Base-by-base conservation (phyloP, 2,113 vertebrate genomes). In the Mionectes macconnelli region DNA sequence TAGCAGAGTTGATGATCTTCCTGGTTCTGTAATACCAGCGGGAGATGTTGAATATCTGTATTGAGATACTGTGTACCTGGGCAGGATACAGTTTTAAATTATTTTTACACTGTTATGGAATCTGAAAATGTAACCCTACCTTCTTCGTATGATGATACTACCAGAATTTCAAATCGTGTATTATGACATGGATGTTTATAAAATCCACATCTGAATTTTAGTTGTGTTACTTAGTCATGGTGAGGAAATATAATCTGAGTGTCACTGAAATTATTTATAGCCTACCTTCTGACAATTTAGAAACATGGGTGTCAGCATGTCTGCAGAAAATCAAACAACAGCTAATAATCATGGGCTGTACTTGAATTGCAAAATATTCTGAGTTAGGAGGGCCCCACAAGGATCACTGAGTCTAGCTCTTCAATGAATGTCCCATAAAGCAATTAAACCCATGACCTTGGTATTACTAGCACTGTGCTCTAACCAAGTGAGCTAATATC, bases 1-100 rank as follows among this genome's bases (percentile, higher is more conserved):
- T 77, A 93, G 35, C 30, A 52, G n/a, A 88, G 59, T 17, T 96
- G 90, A 79, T 94, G 63, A 60, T 78, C 56, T 86, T 90, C 31
- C 55, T 74, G 24, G 14, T 83, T 85, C 91, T 77, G 23, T 35
- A 77, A 77, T 37, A 50, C 4, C 47, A 88, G 56, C 77, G 10
- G 47, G 63, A 80, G 30, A 86, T 67, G 9, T 20, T 74, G 47
- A 80, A 74, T 84, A 18, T 52, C 82, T 89, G 30, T 39, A 47
- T 14, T 62, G 62, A 89, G 66, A 64, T 64, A 57, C 17, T 20
- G 28, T 47, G 33, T 59, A 77, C 33, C 47, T 62, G 16, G 37
- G 24, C 25, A 1, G 27, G 10, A 25, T 45, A 42, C 9, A 22
- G 30, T 35, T 14, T 59, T 39, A 60, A 82, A 80, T 77, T 84